Evolutionary conservation across 2,888 invertebrate species (phyloP).

Genomic region (Aspidiotus rigidus): DNA sequence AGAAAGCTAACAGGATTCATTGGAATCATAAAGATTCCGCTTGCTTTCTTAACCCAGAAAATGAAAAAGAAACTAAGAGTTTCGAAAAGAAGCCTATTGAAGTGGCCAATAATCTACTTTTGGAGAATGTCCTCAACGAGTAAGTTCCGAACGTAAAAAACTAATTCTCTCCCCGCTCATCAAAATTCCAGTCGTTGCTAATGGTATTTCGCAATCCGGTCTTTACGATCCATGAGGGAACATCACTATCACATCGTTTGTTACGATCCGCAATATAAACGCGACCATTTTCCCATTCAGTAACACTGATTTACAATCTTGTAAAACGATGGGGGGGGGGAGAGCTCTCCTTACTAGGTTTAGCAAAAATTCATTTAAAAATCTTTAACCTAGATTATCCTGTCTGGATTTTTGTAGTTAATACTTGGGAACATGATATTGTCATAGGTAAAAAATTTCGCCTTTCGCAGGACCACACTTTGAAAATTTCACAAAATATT

Average conservation of each 20-base stretch:
- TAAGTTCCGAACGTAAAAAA: not conserved
- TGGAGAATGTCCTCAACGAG: not conserved
- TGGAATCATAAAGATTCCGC: not conserved
- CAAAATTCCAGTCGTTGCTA: not conserved
- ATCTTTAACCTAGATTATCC: not conserved
- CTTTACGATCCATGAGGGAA: not conserved
- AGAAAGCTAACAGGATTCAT: not conserved
- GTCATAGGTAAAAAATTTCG: not conserved
- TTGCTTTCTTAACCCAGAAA: not conserved
- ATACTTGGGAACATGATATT: not conserved
- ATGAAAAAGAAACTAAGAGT: not conserved
- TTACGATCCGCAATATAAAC: not conserved
- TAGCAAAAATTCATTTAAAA: not conserved
- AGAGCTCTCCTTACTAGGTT: not conserved
- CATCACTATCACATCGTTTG: not conserved
- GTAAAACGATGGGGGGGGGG: not conserved
- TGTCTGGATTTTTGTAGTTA: not conserved
- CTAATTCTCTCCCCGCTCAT: conserved; percentile 2
- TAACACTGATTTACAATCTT: not conserved
- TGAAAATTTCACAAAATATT: not conserved
- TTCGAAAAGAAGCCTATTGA: too few relatives aligned
- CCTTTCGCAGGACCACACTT: not conserved
- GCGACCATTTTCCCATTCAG: not conserved
- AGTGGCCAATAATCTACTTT: not conserved
- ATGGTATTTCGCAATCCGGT: not conserved